Conservation (phyloP, 2,888 invertebrate species). For the Microctonus hyperodae region DNA sequence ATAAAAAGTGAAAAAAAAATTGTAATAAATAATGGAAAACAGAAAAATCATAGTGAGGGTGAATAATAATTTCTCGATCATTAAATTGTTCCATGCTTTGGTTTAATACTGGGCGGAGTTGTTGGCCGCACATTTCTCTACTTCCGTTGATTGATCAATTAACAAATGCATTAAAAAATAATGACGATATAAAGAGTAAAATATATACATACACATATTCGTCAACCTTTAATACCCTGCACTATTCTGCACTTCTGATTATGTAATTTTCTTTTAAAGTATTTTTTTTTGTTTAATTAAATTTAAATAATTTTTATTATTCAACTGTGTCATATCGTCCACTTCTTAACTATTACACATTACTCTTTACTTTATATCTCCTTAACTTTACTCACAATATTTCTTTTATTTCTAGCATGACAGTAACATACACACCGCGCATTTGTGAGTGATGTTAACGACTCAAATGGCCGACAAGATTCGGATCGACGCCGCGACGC, state of each 20-base stretch:
- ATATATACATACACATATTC: neutral
- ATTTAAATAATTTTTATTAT: too few species aligned
- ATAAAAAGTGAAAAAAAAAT: too few species aligned
- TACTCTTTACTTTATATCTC: too few species aligned
- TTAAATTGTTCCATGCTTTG: constrained; percentile 61
- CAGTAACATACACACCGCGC: too few species aligned
- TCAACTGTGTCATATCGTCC: too few species aligned
- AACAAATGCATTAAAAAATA: constrained; percentile 62
- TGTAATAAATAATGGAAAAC: neutral
- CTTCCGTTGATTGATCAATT: constrained; percentile 59
- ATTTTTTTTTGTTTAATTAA: too few species aligned
- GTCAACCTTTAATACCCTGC: neutral
- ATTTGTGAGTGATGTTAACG: constrained; percentile 40
- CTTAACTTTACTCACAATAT: too few species aligned
- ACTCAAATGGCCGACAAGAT: constrained; percentile 38
- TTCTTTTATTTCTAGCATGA: too few species aligned
- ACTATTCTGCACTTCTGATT: neutral
- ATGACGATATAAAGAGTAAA: constrained; percentile 44
- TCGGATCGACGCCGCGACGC: constrained; percentile 32
- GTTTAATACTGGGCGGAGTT: constrained; percentile 49
- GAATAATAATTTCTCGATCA: constrained; percentile 59
- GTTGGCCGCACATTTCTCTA: constrained; percentile 33
- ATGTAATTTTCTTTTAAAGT: neutral
- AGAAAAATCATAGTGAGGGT: constrained; percentile 38
- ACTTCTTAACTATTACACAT: too few species aligned